Evolutionary conservation across 2,113 vertebrate species (phyloP).

Genomic region (Oenanthe oenanthe): DNA sequence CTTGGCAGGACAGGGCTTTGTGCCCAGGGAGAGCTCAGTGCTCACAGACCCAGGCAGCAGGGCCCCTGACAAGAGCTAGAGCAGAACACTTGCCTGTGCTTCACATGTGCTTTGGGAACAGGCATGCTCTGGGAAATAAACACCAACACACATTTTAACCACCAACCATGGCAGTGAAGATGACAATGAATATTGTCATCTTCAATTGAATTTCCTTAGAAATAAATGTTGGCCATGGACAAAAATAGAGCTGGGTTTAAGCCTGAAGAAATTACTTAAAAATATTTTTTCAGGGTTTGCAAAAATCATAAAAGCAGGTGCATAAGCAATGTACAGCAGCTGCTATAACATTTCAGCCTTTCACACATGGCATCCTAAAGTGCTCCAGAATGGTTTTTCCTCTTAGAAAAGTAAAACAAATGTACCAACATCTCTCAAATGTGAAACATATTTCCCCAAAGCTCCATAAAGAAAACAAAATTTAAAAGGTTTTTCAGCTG

Average conservation of each 20-base stretch:
- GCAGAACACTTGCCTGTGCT: not conserved
- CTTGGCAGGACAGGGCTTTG: not conserved
- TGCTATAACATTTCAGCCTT: not conserved
- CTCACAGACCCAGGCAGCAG: not conserved
- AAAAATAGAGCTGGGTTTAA: not conserved
- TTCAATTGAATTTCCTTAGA: not conserved
- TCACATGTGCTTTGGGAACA: not conserved
- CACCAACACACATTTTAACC: not conserved
- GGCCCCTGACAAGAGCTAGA: not conserved
- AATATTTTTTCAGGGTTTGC: not conserved
- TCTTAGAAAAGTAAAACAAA: not conserved
- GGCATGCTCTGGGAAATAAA: not conserved
- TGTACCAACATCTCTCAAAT: not conserved
- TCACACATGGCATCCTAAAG: not conserved
- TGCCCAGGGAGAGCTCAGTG: fast-evolving
- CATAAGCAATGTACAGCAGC: not conserved
- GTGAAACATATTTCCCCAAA: not conserved
- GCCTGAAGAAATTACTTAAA: not conserved
- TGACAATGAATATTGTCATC: not conserved
- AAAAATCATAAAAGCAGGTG: not conserved
- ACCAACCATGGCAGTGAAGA: not conserved
- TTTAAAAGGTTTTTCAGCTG: not conserved
- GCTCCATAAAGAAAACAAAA: not conserved
- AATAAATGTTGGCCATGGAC: not conserved
- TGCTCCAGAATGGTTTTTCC: not conserved